Evolutionary conservation across 2,888 invertebrate genomes (phyloP).

Genomic region (Cephus spinipes): DNA sequence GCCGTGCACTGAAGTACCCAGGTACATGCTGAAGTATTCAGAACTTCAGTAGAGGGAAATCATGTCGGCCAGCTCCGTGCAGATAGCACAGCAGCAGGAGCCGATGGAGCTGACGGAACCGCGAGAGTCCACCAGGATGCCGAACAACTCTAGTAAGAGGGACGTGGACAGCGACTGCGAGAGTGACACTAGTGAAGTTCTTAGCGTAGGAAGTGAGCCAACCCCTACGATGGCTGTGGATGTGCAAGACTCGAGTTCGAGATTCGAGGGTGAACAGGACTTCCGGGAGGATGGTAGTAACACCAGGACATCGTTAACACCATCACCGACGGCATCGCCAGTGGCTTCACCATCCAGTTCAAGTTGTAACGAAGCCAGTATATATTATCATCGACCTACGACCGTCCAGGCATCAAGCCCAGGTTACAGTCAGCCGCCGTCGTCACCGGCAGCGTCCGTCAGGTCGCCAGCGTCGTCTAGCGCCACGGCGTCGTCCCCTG

Average conservation of each 20-base stretch:
- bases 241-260: slow-evolving; percentile 30
- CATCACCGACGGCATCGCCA: slow-evolving; percentile 46
- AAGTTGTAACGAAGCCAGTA: slow-evolving; percentile 47
- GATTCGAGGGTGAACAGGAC: slow-evolving; percentile 21
- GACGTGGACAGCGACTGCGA: slow-evolving; percentile 53
- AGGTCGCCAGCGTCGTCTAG: slow-evolving; percentile 61
- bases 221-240: slow-evolving; percentile 44
- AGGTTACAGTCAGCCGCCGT: slow-evolving; percentile 54
- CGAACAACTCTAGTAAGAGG: slow-evolving; percentile 16
- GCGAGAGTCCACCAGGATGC: slow-evolving; percentile 1
- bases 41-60: not conserved
- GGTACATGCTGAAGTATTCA: not conserved
- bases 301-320: slow-evolving; percentile 31
- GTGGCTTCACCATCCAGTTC: slow-evolving; percentile 60
- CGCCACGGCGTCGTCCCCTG: slow-evolving; percentile 60
- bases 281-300: slow-evolving; percentile 46
- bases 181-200: slow-evolving; percentile 78
- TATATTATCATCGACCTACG: slow-evolving; percentile 41
- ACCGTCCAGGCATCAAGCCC: slow-evolving; percentile 49
- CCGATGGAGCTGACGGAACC: slow-evolving; percentile 14
- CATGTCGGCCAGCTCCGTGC: slow-evolving; percentile 7
- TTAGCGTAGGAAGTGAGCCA: slow-evolving; percentile 85
- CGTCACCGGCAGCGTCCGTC: slow-evolving; percentile 58
- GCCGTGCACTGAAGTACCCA: not conserved
- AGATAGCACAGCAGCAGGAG: slow-evolving; percentile 1